These are phyloP conservation scores for Lissonota sp. DNA, from an alignment of 2,888 invertebrate genomes.

Conservation along the genomic window DNA sequence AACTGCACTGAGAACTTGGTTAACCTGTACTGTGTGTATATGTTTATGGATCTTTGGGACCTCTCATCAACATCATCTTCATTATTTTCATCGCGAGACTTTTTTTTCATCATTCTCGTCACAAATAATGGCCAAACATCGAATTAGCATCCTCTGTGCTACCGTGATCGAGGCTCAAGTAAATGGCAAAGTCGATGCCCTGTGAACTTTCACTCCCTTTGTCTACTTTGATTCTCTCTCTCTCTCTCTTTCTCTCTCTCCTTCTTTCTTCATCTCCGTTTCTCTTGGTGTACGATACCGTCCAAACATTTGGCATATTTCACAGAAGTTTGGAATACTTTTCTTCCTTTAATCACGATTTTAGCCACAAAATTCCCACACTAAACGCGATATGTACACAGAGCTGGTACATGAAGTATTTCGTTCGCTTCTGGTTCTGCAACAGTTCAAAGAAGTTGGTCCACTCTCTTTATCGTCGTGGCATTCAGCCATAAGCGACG, in stretches of 20 bases:
- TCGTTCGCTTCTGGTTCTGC: slow-evolving; percentile 12
- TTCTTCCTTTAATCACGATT: slow-evolving; percentile 15
- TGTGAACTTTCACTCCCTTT: slow-evolving; percentile 50
- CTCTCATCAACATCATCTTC: slow-evolving; percentile 45
- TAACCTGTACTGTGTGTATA: not conserved
- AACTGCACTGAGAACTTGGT: not conserved
- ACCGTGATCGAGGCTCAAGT: slow-evolving; percentile 37
- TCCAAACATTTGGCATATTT: slow-evolving; percentile 21
- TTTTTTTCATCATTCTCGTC: slow-evolving; percentile 35
- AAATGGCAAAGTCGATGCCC: slow-evolving; percentile 30
- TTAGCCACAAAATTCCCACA: slow-evolving; percentile 51
- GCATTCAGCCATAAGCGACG: slow-evolving; percentile 15
- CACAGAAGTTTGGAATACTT: slow-evolving; percentile 25
- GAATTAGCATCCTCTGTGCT: slow-evolving; percentile 57
- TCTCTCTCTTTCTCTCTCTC: slow-evolving; percentile 16
- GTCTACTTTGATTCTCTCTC: slow-evolving; percentile 27
- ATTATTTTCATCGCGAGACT: slow-evolving; percentile 16
- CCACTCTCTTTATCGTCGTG: slow-evolving; percentile 14
- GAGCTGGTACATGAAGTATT: not conserved
- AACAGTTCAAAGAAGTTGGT: slow-evolving; percentile 4
- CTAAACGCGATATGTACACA: slow-evolving; percentile 3
- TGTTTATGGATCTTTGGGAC: slow-evolving; percentile 23
- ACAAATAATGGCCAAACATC: slow-evolving; percentile 56
- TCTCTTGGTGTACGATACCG: not conserved
- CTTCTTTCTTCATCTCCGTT: not conserved